A percentile compares a stretch with the other conserved stretches of the same genome.
These are phyloP conservation scores for Fistularia commersonii DNA, from an alignment of 2,797 vertebrate species.

Conservation along the genomic window DNA sequence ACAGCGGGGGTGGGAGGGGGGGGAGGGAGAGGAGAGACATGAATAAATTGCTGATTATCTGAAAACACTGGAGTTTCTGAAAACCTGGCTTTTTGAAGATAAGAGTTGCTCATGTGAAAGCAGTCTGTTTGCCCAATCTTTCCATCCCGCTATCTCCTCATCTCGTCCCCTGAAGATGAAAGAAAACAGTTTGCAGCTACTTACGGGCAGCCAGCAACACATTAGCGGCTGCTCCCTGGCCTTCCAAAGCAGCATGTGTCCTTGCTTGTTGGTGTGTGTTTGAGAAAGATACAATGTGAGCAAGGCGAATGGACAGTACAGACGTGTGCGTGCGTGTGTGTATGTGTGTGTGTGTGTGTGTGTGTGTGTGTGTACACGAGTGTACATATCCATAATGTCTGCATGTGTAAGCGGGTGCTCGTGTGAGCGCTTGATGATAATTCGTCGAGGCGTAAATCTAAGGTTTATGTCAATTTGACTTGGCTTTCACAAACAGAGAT, in stretches of 20 bases:
- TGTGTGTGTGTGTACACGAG: background rate
- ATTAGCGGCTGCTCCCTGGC: constrained; percentile 50
- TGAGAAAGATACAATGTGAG: constrained; percentile 10
- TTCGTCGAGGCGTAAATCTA: constrained; percentile 70
- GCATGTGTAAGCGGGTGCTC: constrained; percentile 17
- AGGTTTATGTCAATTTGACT: constrained; percentile 60
- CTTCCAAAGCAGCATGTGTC: constrained; percentile 40
- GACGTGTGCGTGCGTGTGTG: background rate
- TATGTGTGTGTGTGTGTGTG: constrained; percentile 3
- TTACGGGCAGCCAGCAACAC: constrained; percentile 60
- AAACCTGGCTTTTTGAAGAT: constrained; percentile 61
- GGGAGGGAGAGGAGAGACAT: constrained; percentile 6
- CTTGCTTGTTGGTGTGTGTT: constrained; percentile 19
- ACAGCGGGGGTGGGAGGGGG: background rate
- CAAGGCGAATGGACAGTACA: constrained; percentile 4
- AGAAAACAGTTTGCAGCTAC: constrained; percentile 67
- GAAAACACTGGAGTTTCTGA: constrained; percentile 47
- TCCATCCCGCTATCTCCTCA: constrained; percentile 53
- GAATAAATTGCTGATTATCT: constrained; percentile 25
- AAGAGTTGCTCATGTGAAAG: constrained; percentile 44
- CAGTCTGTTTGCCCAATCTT: constrained; percentile 48
- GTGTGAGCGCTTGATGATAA: constrained; percentile 49
- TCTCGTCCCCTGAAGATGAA: constrained; percentile 66
- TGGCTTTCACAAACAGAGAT: constrained; percentile 65
- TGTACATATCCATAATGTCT: constrained; percentile 2